Percentiles rank a stretch among this genome's conserved stretches.
Evolutionary conservation across 1,140 invertebrate genomes (phyloP).

Genomic region (Frieseomelitta varia): DNA sequence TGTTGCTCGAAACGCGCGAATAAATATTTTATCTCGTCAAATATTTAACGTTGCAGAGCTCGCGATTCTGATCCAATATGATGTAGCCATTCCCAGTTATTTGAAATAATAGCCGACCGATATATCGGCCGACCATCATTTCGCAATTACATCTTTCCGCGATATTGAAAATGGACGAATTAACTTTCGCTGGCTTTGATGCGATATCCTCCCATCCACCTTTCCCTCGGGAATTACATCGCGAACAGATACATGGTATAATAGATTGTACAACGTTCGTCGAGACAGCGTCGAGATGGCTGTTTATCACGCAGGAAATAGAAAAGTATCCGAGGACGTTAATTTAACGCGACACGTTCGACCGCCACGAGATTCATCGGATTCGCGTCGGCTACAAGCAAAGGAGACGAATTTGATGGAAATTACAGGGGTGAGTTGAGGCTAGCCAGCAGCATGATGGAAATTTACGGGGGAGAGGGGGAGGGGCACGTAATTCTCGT

Average conservation of each 20-base stretch:
- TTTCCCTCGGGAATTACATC: not conserved
- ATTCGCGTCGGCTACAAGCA: conserved; percentile 10
- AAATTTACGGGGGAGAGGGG: conserved; percentile 65
- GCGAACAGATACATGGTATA: not conserved
- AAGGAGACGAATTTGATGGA: conserved; percentile 34
- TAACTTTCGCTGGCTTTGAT: not conserved
- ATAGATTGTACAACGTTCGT: too few species aligned
- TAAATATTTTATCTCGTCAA: not conserved
- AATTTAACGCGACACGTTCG: conserved; percentile 21
- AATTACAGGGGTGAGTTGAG: not conserved
- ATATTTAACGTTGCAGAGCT: not conserved
- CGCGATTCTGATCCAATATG: not conserved
- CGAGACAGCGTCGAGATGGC: not conserved
- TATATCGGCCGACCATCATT: not conserved
- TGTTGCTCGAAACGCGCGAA: not conserved
- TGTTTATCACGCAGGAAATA: conserved; percentile 26
- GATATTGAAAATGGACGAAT: not conserved
- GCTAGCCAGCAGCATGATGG: conserved; percentile 1
- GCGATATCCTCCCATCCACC: not conserved
- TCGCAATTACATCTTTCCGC: not conserved
- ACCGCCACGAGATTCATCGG: conserved; percentile 32
- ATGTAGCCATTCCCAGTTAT: not conserved
- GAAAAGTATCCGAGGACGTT: conserved; percentile 32
- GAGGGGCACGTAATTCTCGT: conserved; percentile 68
- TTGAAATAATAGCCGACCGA: not conserved